Percentiles rank a stretch among this genome's conserved stretches.
Evolutionary conservation across 1,140 invertebrate species (phyloP).

Genomic region (Ceratosolen fusciceps): DNA sequence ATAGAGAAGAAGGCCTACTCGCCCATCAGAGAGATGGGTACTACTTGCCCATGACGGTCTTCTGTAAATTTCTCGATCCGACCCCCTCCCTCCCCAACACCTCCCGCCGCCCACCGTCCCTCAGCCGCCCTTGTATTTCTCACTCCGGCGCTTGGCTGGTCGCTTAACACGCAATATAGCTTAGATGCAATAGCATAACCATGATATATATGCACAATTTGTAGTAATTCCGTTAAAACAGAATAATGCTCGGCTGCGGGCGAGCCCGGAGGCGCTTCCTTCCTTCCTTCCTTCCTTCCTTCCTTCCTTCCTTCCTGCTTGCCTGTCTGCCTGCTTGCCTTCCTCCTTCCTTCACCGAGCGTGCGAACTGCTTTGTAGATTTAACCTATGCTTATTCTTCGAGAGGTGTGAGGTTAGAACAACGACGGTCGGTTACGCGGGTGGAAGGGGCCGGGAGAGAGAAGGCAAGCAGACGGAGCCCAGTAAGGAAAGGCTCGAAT

Average conservation of each 20-base stretch:
- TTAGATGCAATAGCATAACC: constrained; percentile 57
- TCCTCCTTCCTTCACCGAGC: constrained; percentile 17
- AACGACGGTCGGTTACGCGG: background rate
- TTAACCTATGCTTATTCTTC: background rate
- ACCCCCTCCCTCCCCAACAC: no score
- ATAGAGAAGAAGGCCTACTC: background rate
- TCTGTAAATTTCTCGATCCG: constrained; percentile 18
- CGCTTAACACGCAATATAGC: constrained; percentile 57
- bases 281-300: constrained; percentile 6
- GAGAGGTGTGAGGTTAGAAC: background rate
- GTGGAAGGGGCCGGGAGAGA: background rate
- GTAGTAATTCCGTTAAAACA: constrained; percentile 61
- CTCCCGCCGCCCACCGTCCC: background rate
- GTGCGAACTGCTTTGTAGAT: constrained; percentile 27
- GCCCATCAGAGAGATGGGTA: background rate
- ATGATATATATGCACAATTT: constrained; percentile 62
- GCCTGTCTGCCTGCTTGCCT: constrained; percentile 36
- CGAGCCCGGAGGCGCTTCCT: constrained; percentile 38
- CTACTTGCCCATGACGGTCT: background rate
- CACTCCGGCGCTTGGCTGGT: background rate
- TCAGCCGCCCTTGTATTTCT: background rate
- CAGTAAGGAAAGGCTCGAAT: no score
- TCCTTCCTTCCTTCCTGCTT: constrained; percentile 33
- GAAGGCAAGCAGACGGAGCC: background rate
- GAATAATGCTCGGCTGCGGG: constrained; percentile 50